Percentiles rank a stretch among this genome's conserved stretches.
These are phyloP conservation scores for Channallabes apus DNA, from an alignment of 2,797 vertebrate species.

Conservation along the genomic window DNA sequence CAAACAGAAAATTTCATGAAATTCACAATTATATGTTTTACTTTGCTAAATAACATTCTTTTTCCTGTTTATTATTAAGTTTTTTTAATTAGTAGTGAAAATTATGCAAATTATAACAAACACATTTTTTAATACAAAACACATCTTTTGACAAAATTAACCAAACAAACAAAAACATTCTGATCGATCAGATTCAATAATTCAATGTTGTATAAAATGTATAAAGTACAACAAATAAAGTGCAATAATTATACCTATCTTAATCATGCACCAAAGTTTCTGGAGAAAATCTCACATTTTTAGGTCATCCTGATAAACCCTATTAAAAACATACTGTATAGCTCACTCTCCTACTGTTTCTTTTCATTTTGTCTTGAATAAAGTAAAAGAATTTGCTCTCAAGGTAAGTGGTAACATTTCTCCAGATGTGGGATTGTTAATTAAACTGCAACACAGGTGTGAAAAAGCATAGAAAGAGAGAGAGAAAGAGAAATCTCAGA, in stretches of 20 bases:
- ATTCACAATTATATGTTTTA: too few relatives aligned
- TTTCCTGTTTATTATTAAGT: too few relatives aligned
- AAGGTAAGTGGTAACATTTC: constrained; percentile 25
- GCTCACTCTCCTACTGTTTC: background rate
- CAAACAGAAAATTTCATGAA: too few relatives aligned
- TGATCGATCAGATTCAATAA: background rate
- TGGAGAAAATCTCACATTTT: background rate
- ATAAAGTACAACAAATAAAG: background rate
- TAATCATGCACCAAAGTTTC: background rate
- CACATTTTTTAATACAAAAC: too few relatives aligned
- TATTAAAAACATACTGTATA: background rate
- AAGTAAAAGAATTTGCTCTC: background rate
- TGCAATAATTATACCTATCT: background rate
- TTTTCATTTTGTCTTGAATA: background rate
- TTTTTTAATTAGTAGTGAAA: too few relatives aligned
- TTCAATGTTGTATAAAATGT: background rate
- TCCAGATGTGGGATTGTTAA: constrained; percentile 29
- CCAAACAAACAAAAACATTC: background rate
- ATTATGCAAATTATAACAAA: too few relatives aligned
- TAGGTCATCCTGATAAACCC: background rate
- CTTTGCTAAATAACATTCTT: too few relatives aligned
- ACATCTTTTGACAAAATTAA: too few relatives aligned
- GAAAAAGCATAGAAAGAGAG: background rate
- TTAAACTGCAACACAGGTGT: background rate
- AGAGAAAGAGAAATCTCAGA: too few relatives aligned